These are phyloP conservation scores for Drosophila triauraria DNA, from an alignment of 1,140 invertebrate species.

Conservation along the genomic window DNA sequence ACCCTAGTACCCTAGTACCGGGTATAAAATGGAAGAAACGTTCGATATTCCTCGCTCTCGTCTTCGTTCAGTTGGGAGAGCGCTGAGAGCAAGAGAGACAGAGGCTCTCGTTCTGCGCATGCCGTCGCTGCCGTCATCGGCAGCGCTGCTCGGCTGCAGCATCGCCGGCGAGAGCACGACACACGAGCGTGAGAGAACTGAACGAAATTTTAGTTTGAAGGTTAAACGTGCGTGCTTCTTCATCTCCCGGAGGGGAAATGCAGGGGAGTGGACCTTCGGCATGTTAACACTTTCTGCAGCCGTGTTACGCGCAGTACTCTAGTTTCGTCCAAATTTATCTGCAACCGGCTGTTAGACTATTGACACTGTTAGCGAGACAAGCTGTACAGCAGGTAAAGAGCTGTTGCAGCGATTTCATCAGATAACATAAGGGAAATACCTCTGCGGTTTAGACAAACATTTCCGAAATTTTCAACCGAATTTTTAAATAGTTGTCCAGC, in stretches of 20 bases:
- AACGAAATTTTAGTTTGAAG: slow-evolving; percentile 69
- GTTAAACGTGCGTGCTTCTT: slow-evolving; percentile 70
- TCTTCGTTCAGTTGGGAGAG: slow-evolving; percentile 31
- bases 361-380: slow-evolving; percentile 54
- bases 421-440: not conserved
- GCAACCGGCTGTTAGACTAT: slow-evolving; percentile 37
- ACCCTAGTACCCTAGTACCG: no score
- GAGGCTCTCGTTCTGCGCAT: slow-evolving; percentile 55
- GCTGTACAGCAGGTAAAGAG: slow-evolving; percentile 7
- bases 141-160: slow-evolving; percentile 52
- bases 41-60: not conserved
- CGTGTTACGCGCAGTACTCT: slow-evolving; percentile 40
- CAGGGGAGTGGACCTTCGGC: slow-evolving; percentile 7
- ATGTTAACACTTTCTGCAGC: slow-evolving; percentile 26
- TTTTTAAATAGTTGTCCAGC: no score
- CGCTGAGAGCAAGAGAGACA: slow-evolving; percentile 21
- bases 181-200: slow-evolving; percentile 22
- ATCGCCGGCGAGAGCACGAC: slow-evolving; percentile 13
- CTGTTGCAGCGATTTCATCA: not conserved
- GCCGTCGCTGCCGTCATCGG: slow-evolving; percentile 26
- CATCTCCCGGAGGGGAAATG: slow-evolving; percentile 57
- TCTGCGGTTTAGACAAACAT: no score
- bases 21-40: not conserved
- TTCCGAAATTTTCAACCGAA: no score
- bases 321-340: slow-evolving; percentile 77